These are phyloP conservation scores for Glyphotaelius pellucidus DNA, from an alignment of 2,888 invertebrate species.

Conservation along the genomic window DNA sequence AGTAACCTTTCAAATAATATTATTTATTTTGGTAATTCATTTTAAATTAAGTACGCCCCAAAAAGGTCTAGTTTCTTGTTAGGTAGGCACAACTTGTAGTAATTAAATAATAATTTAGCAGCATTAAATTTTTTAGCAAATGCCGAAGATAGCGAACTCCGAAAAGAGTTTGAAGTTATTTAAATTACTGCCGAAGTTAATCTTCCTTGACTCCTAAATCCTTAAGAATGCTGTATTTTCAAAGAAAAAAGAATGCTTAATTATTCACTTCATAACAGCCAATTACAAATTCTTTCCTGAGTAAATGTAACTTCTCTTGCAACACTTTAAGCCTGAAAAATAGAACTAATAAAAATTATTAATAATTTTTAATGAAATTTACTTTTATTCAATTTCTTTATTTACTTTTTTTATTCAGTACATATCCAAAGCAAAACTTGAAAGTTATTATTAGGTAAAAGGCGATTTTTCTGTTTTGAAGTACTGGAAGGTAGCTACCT, in stretches of 20 bases:
- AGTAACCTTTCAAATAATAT: too few species aligned
- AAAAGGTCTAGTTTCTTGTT: not conserved
- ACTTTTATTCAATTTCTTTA: not conserved
- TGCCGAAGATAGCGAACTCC: not conserved
- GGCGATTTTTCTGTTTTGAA: too few species aligned
- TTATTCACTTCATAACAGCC: conserved; percentile 42
- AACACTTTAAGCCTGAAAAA: not conserved
- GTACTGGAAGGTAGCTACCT: too few species aligned
- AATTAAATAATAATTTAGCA: conserved; percentile 23
- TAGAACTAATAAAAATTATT: not conserved
- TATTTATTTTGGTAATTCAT: too few species aligned
- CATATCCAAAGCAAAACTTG: not conserved
- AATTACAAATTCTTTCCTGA: conserved; percentile 47
- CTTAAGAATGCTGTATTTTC: conserved; percentile 36
- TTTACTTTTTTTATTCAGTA: not conserved
- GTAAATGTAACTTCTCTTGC: not conserved
- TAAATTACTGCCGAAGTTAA: conserved; percentile 44
- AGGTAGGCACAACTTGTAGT: not conserved
- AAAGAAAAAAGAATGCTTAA: conserved; percentile 35
- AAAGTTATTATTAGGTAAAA: not conserved
- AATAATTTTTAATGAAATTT: not conserved
- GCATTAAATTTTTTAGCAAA: conserved; percentile 18
- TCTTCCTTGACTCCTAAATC: conserved; percentile 18
- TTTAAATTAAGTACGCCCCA: too few species aligned
- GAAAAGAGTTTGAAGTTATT: conserved; percentile 41